Evolutionary conservation across 2,797 vertebrate genomes (phyloP).

Genomic region (Danio aesculapii): DNA sequence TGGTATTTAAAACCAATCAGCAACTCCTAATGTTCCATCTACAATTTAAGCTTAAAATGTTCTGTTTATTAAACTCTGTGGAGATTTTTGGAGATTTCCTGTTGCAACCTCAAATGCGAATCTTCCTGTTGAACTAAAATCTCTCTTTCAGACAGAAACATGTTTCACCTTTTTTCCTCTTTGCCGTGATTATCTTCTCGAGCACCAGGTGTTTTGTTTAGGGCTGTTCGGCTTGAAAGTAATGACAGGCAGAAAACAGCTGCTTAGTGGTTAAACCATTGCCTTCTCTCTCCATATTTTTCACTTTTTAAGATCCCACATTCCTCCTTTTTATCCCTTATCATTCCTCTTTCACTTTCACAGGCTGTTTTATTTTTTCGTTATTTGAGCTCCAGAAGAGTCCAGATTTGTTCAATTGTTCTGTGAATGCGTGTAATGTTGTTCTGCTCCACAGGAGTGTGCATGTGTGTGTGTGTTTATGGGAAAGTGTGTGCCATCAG

Average conservation of each 20-base stretch:
- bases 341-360: neutral
- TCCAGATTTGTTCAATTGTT: slow-evolving; percentile 10
- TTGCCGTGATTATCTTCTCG: slow-evolving; percentile 36
- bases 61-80: neutral
- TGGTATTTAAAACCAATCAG: neutral
- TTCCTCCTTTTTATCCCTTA: neutral
- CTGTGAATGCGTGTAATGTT: slow-evolving; percentile 11
- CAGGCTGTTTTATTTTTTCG: neutral
- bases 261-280: slow-evolving; percentile 31
- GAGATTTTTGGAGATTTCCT: neutral
- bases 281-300: slow-evolving; percentile 17
- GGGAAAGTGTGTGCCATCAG: neutral
- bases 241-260: slow-evolving; percentile 38
- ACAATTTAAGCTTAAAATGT: neutral
- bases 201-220: slow-evolving; percentile 43
- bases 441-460: slow-evolving; percentile 27
- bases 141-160: slow-evolving; percentile 17
- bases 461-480: slow-evolving; percentile 11
- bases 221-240: slow-evolving; percentile 20
- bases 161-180: neutral
- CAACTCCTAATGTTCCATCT: neutral
- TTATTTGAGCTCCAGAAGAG: neutral
- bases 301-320: slow-evolving; percentile 14
- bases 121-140: neutral
- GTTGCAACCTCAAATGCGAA: neutral